Conservation (phyloP, 2,888 invertebrate genomes). For the Rhabditoides inermis region DNA sequence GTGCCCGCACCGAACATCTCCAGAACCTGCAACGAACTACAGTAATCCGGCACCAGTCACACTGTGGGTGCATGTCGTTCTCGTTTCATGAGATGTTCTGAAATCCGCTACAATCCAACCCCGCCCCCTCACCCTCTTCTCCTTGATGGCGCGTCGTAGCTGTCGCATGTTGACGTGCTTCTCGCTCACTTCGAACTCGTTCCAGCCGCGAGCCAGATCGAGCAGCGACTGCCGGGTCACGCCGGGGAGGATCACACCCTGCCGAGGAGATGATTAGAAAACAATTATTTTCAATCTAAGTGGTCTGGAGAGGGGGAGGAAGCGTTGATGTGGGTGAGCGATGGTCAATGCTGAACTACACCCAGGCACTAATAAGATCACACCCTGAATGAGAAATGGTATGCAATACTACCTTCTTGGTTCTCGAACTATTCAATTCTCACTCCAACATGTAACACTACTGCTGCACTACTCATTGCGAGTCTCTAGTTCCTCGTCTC, state of each 20-base stretch:
- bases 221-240: constrained; percentile 81
- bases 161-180: constrained; percentile 74
- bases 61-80: background rate
- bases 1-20: constrained; percentile 96
- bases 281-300: no score
- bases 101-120: background rate
- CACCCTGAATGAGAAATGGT: no score
- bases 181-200: constrained; percentile 72
- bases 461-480: no score
- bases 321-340: no score
- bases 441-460: no score
- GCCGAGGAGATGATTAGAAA: no score
- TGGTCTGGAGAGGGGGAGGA: no score
- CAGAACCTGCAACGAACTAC: constrained; percentile 64
- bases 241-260: constrained; percentile 87
- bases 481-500: no score
- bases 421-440: no score
- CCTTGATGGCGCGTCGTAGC: constrained; percentile 65
- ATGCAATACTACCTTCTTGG: no score
- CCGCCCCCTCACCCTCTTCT: constrained; percentile 68
- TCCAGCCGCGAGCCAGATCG: constrained; percentile 71
- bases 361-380: no score
- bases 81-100: background rate
- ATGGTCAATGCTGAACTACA: no score
- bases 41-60: background rate